phyloP scores from a whole-genome alignment of 2,113 vertebrate species.

The Melanotaenia duboulayi region DNA sequence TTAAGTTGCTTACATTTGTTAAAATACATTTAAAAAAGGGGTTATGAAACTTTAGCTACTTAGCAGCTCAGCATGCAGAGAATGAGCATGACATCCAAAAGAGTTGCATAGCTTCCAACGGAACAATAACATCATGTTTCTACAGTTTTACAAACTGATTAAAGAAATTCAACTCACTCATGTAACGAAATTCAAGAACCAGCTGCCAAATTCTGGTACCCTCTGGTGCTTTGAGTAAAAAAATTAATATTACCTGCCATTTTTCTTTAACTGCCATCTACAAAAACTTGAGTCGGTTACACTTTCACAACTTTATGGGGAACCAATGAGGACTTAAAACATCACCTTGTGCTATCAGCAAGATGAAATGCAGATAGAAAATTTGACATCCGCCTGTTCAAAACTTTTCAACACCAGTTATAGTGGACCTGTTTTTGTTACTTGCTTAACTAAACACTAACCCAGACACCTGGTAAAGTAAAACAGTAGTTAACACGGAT shows the following conservation, averaged over 20 bases:
- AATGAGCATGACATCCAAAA: no score
- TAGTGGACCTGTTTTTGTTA: not conserved
- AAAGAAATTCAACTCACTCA: no score
- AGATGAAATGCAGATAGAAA: no score
- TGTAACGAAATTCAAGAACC: not conserved
- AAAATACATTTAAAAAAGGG: no score
- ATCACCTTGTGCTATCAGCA: not conserved
- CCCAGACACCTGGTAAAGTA: not conserved
- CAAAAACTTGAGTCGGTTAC: not conserved
- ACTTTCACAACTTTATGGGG: not conserved
- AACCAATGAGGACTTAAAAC: not conserved
- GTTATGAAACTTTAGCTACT: no score
- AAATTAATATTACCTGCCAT: no score
- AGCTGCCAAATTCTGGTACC: not conserved
- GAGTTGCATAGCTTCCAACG: no score
- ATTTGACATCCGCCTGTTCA: not conserved
- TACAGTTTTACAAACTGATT: no score
- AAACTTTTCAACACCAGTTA: not conserved
- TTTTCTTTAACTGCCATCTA: not conserved
- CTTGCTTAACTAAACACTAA: not conserved
- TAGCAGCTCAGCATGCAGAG: no score
- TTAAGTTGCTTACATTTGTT: no score
- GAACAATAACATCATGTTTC: no score
- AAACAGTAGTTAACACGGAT: conserved; percentile 3
- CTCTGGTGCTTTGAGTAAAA: not conserved